Evolutionary conservation across 2,113 vertebrate genomes (phyloP).

Genomic region (Illadopsis cleaveri): DNA sequence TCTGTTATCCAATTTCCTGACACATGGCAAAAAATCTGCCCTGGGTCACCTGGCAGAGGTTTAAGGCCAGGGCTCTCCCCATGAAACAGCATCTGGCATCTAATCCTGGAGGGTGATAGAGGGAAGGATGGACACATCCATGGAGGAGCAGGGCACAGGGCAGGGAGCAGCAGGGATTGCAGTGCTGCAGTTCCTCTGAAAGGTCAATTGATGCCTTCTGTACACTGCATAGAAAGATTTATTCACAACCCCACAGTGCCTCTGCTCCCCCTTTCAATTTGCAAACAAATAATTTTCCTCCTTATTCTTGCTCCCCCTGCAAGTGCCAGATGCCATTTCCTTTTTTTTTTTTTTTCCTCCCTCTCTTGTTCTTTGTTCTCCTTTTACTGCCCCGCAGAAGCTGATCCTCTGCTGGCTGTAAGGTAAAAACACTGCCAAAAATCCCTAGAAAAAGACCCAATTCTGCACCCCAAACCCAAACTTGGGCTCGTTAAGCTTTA

Average conservation of each 20-base stretch:
- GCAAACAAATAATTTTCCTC: background rate
- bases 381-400: background rate
- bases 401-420: background rate
- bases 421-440: background rate
- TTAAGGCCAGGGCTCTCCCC: background rate
- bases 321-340: constrained; percentile 20
- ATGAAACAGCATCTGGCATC: background rate
- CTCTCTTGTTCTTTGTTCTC: constrained; percentile 15
- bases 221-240: background rate
- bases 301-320: background rate
- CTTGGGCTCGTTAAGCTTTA: background rate
- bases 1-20: background rate
- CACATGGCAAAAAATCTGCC: background rate
- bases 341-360: rapidly evolving
- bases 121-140: background rate
- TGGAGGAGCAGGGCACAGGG: background rate
- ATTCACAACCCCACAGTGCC: background rate
- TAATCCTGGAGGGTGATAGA: background rate
- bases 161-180: background rate
- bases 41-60: background rate
- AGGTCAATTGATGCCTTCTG: background rate
- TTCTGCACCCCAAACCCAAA: background rate
- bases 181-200: background rate
- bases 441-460: background rate
- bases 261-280: background rate